Percentiles rank a stretch among this genome's conserved stretches.
phyloP scores from a whole-genome alignment of 2,888 invertebrate genomes.

The Phania funesta region DNA sequence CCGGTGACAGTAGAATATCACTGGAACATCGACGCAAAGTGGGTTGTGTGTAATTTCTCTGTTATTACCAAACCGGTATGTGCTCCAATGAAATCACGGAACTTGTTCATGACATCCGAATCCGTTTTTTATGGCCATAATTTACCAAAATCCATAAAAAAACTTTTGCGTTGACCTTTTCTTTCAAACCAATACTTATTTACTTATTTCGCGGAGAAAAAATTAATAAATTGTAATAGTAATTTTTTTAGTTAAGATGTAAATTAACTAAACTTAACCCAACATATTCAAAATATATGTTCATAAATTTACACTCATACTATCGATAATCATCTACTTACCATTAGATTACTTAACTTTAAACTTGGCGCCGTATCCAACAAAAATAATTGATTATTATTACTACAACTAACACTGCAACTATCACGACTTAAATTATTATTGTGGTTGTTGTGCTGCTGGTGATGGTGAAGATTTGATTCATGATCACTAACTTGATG shows the following conservation, averaged over 20 bases:
- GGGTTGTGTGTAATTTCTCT: no score
- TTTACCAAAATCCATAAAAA: neutral
- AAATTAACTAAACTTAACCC: conserved; percentile 34
- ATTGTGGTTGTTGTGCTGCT: conserved; percentile 36
- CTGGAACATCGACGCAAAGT: no score
- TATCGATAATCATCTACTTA: conserved; percentile 72
- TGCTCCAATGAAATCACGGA: no score
- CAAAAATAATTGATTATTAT: conserved; percentile 72
- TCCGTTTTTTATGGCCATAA: no score
- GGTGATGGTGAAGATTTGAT: conserved; percentile 57
- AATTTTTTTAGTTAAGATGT: conserved; percentile 50
- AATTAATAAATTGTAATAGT: conserved; percentile 20
- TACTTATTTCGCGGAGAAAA: neutral
- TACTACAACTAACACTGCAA: conserved; percentile 63
- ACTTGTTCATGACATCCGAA: no score
- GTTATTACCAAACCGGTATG: no score
- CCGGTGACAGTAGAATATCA: no score
- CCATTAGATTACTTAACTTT: conserved; percentile 80
- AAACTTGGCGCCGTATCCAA: conserved; percentile 79
- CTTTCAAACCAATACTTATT: neutral
- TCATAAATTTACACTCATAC: neutral
- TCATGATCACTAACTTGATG: conserved; percentile 59
- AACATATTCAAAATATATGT: neutral
- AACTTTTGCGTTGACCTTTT: conserved; percentile 38
- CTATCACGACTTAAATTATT: conserved; percentile 62